Base-by-base conservation (phyloP, 2,113 vertebrate genomes). In the Cranoglanis bouderius region DNA sequence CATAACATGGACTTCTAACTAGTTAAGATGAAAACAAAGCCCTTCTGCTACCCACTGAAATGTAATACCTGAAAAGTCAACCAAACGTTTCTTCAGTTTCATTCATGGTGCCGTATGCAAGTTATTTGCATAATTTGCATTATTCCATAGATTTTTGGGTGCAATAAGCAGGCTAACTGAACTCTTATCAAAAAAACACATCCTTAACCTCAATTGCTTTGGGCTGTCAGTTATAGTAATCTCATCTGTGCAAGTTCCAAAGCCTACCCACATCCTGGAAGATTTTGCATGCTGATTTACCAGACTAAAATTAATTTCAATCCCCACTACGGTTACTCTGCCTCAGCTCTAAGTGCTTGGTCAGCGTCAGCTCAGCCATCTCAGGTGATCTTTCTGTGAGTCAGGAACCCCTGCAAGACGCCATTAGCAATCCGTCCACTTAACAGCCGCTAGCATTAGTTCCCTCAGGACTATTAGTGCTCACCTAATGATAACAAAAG, bases 401-500 rank as follows among this genome's bases (percentile, higher is more conserved):
- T 95, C 93, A 93, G 90, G 87, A 61, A 90, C 87, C 90, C 92
- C 93, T 94, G 93, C 92, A 94, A 94, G 93, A 93, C 91, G 91
- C 93, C 94, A 94, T 95, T 95, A 94, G 93, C 91, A 90, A 81
- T 87, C 90, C 53, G 83, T 90, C 92, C 92, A 95, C 94, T 95
- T 94, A 95, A 91, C 90, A 70, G 93, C 89, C 90, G 90, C 88
- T 80, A 90, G 92, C 93, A 95, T 96, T 95, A 94, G 93, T 43
- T 94, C 94, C 93, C 93, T 75, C 88, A 93, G 94, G 93, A 95
- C 95, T 93, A 94, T 95, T 95, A 95, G 91, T 32, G 59, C 89
- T 90, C 90, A 75, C 86, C 91, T 91, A 94, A 94, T 92, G 92
- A 95, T 93, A 95, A 96, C 94, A 95, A 90, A 92, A 94, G 91